Evolutionary conservation across 2,888 invertebrate genomes (phyloP).

Genomic region (Chydorus sphaericus): DNA sequence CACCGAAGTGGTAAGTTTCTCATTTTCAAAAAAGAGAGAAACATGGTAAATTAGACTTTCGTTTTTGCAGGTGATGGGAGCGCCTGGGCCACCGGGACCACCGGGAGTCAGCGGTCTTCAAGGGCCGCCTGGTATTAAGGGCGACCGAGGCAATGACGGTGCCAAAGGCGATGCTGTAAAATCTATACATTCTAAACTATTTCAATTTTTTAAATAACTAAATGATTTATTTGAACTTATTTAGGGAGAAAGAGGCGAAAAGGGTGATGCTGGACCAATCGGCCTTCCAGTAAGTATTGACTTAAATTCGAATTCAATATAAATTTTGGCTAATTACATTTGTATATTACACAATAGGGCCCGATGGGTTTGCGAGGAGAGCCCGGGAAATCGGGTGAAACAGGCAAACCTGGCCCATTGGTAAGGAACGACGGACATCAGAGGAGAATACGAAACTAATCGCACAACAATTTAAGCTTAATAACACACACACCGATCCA

Average conservation of each 20-base stretch:
- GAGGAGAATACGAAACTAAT: neutral
- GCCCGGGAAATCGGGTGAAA: slow-evolving; percentile 50
- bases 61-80: slow-evolving; percentile 30
- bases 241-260: slow-evolving; percentile 65
- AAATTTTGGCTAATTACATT: neutral
- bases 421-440: slow-evolving; percentile 45
- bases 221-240: slow-evolving; percentile 23
- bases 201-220: neutral
- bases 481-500: neutral
- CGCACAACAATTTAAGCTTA: neutral
- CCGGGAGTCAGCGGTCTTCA: slow-evolving; percentile 46
- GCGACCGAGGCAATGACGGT: slow-evolving; percentile 69
- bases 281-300: slow-evolving; percentile 72
- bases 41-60: neutral
- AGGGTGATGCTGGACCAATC: slow-evolving; percentile 84
- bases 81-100: slow-evolving; percentile 63
- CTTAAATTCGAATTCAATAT: neutral
- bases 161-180: slow-evolving; percentile 66
- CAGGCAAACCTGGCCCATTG: slow-evolving; percentile 59
- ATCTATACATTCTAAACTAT: slow-evolving; percentile 9
- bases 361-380: slow-evolving; percentile 68
- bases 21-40: neutral
- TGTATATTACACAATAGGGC: slow-evolving; percentile 45
- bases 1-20: slow-evolving; percentile 50
- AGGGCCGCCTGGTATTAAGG: slow-evolving; percentile 72